A percentile compares a stretch with the other conserved stretches of the same genome.
Conservation (phyloP, 2,888 invertebrate species). For the Arge pagana region DNA sequence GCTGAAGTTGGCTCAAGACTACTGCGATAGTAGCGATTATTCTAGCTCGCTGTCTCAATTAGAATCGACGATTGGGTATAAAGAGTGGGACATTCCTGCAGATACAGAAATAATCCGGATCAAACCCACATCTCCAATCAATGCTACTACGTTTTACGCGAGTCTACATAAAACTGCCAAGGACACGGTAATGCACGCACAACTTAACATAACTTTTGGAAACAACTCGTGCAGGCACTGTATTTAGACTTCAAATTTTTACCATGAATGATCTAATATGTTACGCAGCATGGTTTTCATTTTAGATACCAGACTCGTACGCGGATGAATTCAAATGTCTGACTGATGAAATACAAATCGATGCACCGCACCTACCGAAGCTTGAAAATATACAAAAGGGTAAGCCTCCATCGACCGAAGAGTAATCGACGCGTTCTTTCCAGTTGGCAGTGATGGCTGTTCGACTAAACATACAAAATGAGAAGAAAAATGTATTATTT, state of each 20-base stretch:
- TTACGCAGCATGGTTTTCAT: background rate
- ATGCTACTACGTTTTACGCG: background rate
- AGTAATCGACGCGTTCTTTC: no score
- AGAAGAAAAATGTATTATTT: background rate
- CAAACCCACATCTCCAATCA: slow-evolving; percentile 9
- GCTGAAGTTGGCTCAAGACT: no score
- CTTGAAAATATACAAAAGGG: slow-evolving; percentile 60
- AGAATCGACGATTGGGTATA: background rate
- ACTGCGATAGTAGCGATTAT: no score
- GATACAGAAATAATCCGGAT: slow-evolving; percentile 29
- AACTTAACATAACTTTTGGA: background rate
- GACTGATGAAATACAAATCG: slow-evolving; percentile 60
- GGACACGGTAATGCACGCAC: background rate
- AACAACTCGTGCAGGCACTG: background rate
- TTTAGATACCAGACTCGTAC: background rate
- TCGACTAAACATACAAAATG: no score
- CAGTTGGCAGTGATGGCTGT: no score
- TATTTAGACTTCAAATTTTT: background rate
- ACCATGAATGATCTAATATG: no score
- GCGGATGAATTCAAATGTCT: slow-evolving; percentile 59
- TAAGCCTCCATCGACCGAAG: slow-evolving; percentile 44
- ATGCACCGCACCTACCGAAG: slow-evolving; percentile 56
- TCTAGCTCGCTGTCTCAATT: slow-evolving; percentile 31
- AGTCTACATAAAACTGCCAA: background rate
- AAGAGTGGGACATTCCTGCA: slow-evolving; percentile 25